These are phyloP conservation scores for Saccostrea glomerata DNA, from an alignment of 1,140 invertebrate species.

Conservation along the genomic window DNA sequence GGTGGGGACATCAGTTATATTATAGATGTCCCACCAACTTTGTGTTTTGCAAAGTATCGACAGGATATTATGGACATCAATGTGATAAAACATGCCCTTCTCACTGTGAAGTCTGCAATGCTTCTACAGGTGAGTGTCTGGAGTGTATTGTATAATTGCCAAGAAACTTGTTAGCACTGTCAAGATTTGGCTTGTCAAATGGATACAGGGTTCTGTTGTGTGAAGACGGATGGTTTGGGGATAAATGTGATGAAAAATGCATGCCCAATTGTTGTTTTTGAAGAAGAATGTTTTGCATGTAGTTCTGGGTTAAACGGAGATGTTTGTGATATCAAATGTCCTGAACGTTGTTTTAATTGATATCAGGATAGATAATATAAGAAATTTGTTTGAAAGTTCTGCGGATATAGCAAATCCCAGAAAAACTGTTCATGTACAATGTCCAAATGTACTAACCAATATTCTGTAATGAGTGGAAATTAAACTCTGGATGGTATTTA, in stretches of 20 bases:
- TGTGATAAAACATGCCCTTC: not conserved
- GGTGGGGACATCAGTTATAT: not conserved
- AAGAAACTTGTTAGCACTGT: constrained; percentile 39
- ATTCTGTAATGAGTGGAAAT: constrained; percentile 27
- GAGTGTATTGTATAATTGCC: constrained; percentile 40
- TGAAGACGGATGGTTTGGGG: constrained; percentile 44
- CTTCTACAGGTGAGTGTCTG: constrained; percentile 28
- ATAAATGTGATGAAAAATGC: constrained; percentile 30
- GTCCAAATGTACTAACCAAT: constrained; percentile 4
- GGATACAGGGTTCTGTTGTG: constrained; percentile 40
- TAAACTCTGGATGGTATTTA: constrained; percentile 30
- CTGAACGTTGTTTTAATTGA: constrained; percentile 8
- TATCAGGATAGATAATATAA: constrained; percentile 1
- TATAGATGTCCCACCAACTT: too few species aligned
- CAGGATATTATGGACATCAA: not conserved
- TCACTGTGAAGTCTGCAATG: constrained; percentile 33
- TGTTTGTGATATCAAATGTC: constrained; percentile 48
- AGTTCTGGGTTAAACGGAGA: constrained; percentile 23
- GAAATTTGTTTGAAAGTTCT: not conserved
- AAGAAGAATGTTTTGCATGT: constrained; percentile 38
- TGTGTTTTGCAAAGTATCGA: too few species aligned
- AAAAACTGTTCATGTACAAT: constrained; percentile 41
- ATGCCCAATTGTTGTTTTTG: constrained; percentile 14
- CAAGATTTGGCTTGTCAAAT: not conserved
- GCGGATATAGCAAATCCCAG: not conserved